Percentiles rank a stretch among this genome's conserved stretches.
Evolutionary conservation across 2,888 invertebrate species (phyloP).

Genomic region (Trichogramma dendrolimi): DNA sequence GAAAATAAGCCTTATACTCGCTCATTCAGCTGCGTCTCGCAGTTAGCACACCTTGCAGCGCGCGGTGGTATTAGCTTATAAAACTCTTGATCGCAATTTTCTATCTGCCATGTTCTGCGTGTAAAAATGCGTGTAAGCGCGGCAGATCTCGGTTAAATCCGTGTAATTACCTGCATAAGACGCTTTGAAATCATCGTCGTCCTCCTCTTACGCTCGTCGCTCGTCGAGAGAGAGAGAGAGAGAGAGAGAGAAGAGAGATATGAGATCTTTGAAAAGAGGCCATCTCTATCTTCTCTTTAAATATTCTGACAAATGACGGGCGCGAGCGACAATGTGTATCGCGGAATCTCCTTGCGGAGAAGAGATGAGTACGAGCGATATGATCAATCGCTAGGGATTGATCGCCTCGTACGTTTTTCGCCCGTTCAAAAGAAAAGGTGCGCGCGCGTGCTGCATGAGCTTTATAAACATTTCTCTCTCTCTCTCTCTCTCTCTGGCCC

Average conservation of each 20-base stretch:
- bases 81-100: no score
- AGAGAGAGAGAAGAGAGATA: slow-evolving; percentile 1
- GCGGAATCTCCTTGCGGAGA: slow-evolving; percentile 33
- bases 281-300: background rate
- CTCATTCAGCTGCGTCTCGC: no score
- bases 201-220: background rate
- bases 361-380: slow-evolving; percentile 36
- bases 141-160: no score
- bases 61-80: no score
- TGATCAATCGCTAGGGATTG: slow-evolving; percentile 39
- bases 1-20: no score
- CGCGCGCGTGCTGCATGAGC: no score
- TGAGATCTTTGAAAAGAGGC: slow-evolving; percentile 5
- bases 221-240: background rate
- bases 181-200: no score
- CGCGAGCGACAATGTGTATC: slow-evolving; percentile 33
- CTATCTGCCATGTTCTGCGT: no score
- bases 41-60: no score
- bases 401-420: slow-evolving; percentile 31
- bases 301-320: slow-evolving; percentile 26
- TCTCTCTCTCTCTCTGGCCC: slow-evolving; percentile 2
- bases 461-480: no score
- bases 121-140: no score
- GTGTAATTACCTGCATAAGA: no score
- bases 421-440: background rate